Evolutionary conservation across 2,888 invertebrate species (phyloP), one percentile per base, ranked within the genome.

Genomic region (Folsomia candida): DNA sequence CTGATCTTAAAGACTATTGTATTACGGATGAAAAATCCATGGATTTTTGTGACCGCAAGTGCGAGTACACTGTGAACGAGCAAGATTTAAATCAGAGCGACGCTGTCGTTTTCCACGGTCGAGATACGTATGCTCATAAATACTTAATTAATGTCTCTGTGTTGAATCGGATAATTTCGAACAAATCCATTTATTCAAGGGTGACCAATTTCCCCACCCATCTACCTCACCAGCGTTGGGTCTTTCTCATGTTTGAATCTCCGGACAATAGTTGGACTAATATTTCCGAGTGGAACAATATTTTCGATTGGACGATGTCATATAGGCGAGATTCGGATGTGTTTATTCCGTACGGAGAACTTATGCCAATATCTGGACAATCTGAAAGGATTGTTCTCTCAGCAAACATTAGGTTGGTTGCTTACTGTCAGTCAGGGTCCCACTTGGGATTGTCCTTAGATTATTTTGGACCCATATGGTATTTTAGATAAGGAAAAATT

Each of bases 281-380:
- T 57, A 67, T 79, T 2, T 62, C 69, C 24, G 72, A 72, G 9
- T 73, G 74, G 25, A 72, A 74, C 29, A 71, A 70, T n/a, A 27
- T 73, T 58, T 79, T 79, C 61, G 76, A 78, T 58, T 78, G 72
- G 76, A 75, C 78, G 1, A 72, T 73, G 70, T 71, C 75, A 4
- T 78, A 72, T 70, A 70, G 78, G 6, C 27, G 29, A 14, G 75
- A 78, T 60, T 79, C 79, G 0, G 77, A 79, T 67, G 71, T 79
- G 18, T 72, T 75, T 29, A 72, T 72, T 51, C 79, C 79, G 0
- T 79, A 76, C 29, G 77, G 76, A 1, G 67, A 70, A 20, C 28
- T 79, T 11, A 4, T 76, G 11, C 72, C 74, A 57, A 67, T 54
- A 61, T 18, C 22, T 26, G n/a, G n/a, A n/a, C n/a, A n/a, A n/a